Conservation (phyloP, 2,888 invertebrate species). For the Barypeithes pellucidus region DNA sequence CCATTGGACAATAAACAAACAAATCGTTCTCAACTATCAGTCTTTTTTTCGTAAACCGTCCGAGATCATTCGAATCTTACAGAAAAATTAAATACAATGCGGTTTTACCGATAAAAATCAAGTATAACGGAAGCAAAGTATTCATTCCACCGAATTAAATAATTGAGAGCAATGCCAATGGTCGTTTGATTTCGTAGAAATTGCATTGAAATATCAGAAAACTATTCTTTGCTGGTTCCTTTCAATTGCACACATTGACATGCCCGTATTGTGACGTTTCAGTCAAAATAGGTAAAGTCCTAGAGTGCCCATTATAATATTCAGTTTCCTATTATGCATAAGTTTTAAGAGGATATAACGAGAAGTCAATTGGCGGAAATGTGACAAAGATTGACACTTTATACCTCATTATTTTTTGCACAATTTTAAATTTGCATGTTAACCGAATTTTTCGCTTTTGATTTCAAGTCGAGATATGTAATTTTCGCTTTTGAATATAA, state of each 20-base stretch:
- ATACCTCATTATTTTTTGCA: slow-evolving; percentile 60
- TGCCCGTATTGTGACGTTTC: slow-evolving; percentile 63
- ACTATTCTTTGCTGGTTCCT: slow-evolving; percentile 49
- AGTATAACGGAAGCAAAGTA: slow-evolving; percentile 52
- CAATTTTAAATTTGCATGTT: slow-evolving; percentile 48
- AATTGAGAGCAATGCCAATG: slow-evolving; percentile 45
- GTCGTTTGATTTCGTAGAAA: slow-evolving; percentile 33
- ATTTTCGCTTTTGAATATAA: slow-evolving; percentile 39
- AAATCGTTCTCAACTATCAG: not conserved
- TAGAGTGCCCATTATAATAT: slow-evolving; percentile 56
- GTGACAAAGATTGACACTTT: slow-evolving; percentile 64
- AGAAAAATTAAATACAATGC: slow-evolving; percentile 11
- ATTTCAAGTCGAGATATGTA: slow-evolving; percentile 45
- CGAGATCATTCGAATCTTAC: not conserved
- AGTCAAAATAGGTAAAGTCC: slow-evolving; percentile 63
- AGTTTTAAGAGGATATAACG: slow-evolving; percentile 55
- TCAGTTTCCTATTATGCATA: slow-evolving; percentile 56
- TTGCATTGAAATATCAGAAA: slow-evolving; percentile 26
- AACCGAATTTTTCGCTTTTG: slow-evolving; percentile 42
- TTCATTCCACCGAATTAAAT: slow-evolving; percentile 56
- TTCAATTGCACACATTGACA: slow-evolving; percentile 57
- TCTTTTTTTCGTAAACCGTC: slow-evolving; percentile 1
- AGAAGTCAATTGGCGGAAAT: slow-evolving; percentile 65
- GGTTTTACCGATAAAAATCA: slow-evolving; percentile 56
- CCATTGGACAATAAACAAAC: slow-evolving; percentile 41